A percentile compares a stretch with the other conserved stretches of the same genome.
phyloP scores from a whole-genome alignment of 2,797 vertebrate species.

The Odontamblyopus lacepedii region DNA sequence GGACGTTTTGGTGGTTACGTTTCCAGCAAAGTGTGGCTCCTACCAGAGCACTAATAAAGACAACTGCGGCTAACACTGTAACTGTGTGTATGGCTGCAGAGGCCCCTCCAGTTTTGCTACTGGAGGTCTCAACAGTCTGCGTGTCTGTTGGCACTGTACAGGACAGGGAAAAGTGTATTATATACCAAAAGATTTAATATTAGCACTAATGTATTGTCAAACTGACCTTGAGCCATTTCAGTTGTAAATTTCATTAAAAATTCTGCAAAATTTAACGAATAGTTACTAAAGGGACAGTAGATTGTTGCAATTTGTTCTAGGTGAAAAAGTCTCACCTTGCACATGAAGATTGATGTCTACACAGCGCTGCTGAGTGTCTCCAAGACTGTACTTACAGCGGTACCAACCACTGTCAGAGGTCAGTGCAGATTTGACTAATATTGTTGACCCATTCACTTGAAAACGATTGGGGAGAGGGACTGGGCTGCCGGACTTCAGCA shows the following conservation, averaged over 20 bases:
- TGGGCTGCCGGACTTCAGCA: conserved; percentile 12
- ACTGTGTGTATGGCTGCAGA: background rate
- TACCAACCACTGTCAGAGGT: conserved; percentile 47
- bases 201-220: background rate
- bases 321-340: conserved; percentile 40
- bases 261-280: background rate
- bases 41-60: conserved; percentile 6
- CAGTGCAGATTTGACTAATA: conserved; percentile 27
- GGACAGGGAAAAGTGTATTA: background rate
- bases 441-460: background rate
- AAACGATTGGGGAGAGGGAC: background rate
- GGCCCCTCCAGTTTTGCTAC: background rate
- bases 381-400: conserved; percentile 33
- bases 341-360: conserved; percentile 38
- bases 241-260: background rate
- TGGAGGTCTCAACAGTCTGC: accelerated
- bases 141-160: background rate
- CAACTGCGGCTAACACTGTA: background rate
- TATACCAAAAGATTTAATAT: background rate
- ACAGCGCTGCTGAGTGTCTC: conserved; percentile 29
- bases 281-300: background rate
- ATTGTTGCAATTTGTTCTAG: background rate
- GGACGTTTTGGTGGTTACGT: background rate
- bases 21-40: conserved; percentile 32
- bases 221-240: conserved; percentile 21